Base-by-base conservation (phyloP, 2,797 vertebrate species). In the Cossypha dichroa region DNA sequence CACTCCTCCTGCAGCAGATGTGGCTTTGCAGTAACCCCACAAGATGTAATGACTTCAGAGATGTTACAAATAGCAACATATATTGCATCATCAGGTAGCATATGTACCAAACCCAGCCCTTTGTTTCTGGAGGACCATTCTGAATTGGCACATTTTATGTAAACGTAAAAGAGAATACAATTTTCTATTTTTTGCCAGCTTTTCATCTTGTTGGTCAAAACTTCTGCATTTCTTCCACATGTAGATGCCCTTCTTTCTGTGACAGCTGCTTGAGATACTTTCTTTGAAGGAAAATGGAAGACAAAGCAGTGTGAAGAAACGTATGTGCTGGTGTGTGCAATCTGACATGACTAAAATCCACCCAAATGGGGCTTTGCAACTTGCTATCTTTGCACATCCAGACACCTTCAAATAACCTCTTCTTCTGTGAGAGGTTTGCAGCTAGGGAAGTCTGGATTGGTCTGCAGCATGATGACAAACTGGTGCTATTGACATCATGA, bases 311-410 rank as follows among this genome's bases (percentile, higher is more conserved):
- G 16, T 13, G 31, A 76, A 85, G 56, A 88, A 90, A 77, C 0
- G 0, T 16, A 45, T 79, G 40, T 10, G 15, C 8, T 26, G 9
- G 3, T 43, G 41, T 15, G 3, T 9, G 13, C 28, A 26, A 19
- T 26, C 26, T 43, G 38, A 66, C 18, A 17, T 15, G 72, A 48
- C 3, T 43, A 46, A 92, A 92, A 41, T 25, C 13, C 45, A 34
- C 6, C 28, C 1, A 0, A 77, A 38, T 4, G 9, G 20, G n/a
- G 29, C 34, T 81, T 63, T 48, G 31, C 48, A 80, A 54, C 11
- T 20, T 36, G 43, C 8, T 34, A 3, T 9, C 43, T 62, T 48
- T 69, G 31, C 40, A 62, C 31, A 21, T 59, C 45, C 11, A 77
- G 41, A 11, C 3, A 21, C 34, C 41, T 90, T 43, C 64, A 72